A percentile compares a stretch with the other conserved stretches of the same genome.
These are phyloP conservation scores for Eciton burchellii DNA, from an alignment of 1,140 invertebrate species.

Conservation along the genomic window DNA sequence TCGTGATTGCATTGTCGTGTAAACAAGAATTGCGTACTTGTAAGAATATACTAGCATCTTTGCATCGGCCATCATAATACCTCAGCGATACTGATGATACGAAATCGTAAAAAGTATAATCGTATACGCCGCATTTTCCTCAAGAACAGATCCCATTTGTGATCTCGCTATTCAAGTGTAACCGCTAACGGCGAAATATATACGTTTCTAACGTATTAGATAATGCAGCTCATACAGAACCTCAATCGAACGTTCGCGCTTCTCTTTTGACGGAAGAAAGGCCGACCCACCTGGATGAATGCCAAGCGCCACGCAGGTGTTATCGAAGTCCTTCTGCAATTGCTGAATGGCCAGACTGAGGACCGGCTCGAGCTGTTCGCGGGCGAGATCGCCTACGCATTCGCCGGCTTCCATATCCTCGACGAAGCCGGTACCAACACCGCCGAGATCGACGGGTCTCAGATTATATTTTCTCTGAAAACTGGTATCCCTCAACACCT, in stretches of 20 bases:
- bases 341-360: constrained; percentile 94
- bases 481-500: constrained; percentile 92
- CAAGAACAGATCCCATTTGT: background rate
- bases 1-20: constrained; percentile 8
- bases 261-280: background rate
- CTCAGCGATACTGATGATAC: background rate
- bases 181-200: background rate
- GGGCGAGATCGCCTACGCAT: constrained; percentile 87
- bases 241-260: background rate
- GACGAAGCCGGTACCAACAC: constrained; percentile 86
- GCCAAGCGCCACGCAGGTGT: constrained; percentile 92
- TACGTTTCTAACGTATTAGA: background rate
- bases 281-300: constrained; percentile 92
- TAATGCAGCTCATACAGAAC: background rate
- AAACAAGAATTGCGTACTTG: constrained; percentile 22
- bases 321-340: constrained; percentile 93
- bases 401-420: constrained; percentile 83
- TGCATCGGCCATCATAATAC: constrained; percentile 22
- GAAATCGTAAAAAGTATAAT: background rate
- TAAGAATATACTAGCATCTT: constrained; percentile 25
- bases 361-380: constrained; percentile 93
- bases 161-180: constrained; percentile 13
- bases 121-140: constrained; percentile 5
- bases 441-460: constrained; percentile 89
- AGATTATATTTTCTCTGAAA: constrained; percentile 94